These are phyloP conservation scores for Pelecanus crispus DNA, from an alignment of 2,113 vertebrate genomes.

Conservation along the genomic window DNA sequence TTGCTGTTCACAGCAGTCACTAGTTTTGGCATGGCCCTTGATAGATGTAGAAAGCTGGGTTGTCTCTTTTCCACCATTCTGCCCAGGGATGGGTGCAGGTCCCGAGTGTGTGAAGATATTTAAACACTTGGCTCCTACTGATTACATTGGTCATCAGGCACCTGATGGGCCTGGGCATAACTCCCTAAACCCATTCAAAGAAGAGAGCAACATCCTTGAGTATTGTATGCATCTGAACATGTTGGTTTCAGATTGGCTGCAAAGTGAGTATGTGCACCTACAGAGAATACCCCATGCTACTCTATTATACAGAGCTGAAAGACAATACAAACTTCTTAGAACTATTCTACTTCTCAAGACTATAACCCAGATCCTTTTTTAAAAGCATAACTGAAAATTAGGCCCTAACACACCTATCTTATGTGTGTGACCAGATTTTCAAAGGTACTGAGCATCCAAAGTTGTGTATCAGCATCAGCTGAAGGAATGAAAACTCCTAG, in stretches of 20 bases:
- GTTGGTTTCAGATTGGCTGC: neutral
- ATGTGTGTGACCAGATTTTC: neutral
- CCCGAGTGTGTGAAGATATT: neutral
- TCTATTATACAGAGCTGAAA: neutral
- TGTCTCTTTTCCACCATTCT: neutral
- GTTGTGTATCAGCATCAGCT: neutral
- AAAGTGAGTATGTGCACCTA: neutral
- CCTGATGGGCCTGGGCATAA: neutral
- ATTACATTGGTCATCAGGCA: neutral
- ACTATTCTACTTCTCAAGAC: neutral
- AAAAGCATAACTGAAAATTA: neutral
- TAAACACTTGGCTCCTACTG: neutral
- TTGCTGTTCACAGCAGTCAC: neutral
- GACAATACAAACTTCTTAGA: neutral
- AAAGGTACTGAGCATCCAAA: neutral
- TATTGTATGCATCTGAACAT: neutral
- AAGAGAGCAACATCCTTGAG: neutral
- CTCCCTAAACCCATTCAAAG: neutral
- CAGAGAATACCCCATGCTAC: neutral
- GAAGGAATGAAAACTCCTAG: neutral
- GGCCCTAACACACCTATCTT: neutral
- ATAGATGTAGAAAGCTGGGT: neutral
- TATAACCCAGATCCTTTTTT: neutral
- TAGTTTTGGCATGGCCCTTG: neutral
- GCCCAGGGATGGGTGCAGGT: neutral